A percentile compares a stretch with the other conserved stretches of the same genome.
phyloP scores from a whole-genome alignment of 2,888 invertebrate species.

The Cephus pygmeus region DNA sequence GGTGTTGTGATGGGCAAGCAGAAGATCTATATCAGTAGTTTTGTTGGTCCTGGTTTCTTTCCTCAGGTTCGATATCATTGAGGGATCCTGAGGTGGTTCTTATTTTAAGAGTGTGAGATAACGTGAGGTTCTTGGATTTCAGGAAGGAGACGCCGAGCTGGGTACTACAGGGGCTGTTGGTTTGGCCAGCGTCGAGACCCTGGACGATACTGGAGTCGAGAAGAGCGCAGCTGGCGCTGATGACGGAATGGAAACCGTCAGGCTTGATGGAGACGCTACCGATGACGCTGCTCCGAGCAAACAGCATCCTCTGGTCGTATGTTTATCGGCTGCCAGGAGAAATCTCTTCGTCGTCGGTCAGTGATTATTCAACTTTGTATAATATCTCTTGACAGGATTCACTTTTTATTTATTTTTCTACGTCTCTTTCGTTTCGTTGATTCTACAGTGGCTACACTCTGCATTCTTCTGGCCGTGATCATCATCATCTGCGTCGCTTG shows the following conservation, averaged over 20 bases:
- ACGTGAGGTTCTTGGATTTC: constrained; percentile 17
- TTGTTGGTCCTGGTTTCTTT: constrained; percentile 34
- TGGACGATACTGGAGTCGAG: constrained; percentile 80
- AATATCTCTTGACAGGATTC: neutral
- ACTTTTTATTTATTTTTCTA: neutral
- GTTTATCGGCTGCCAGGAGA: constrained; percentile 48
- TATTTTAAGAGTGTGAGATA: neutral
- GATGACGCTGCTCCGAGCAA: constrained; percentile 59
- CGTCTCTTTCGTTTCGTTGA: neutral
- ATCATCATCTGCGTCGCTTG: constrained; percentile 75
- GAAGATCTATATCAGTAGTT: constrained; percentile 37
- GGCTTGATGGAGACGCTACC: constrained; percentile 70
- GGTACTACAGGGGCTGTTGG: constrained; percentile 75
- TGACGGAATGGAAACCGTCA: constrained; percentile 81
- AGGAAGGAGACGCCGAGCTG: constrained; percentile 67
- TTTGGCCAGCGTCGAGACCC: constrained; percentile 84
- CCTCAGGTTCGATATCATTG: constrained; percentile 25
- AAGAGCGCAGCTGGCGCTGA: constrained; percentile 69
- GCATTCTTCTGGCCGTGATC: constrained; percentile 71
- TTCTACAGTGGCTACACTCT: constrained; percentile 68
- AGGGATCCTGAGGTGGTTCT: neutral
- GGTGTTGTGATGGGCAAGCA: constrained; percentile 31
- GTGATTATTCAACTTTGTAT: constrained; percentile 27
- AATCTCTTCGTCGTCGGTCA: constrained; percentile 77
- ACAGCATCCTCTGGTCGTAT: constrained; percentile 49